A percentile compares a stretch with the other conserved stretches of the same genome.
Conservation (phyloP, 2,113 vertebrate species). For the Odontophorus gujanensis region DNA sequence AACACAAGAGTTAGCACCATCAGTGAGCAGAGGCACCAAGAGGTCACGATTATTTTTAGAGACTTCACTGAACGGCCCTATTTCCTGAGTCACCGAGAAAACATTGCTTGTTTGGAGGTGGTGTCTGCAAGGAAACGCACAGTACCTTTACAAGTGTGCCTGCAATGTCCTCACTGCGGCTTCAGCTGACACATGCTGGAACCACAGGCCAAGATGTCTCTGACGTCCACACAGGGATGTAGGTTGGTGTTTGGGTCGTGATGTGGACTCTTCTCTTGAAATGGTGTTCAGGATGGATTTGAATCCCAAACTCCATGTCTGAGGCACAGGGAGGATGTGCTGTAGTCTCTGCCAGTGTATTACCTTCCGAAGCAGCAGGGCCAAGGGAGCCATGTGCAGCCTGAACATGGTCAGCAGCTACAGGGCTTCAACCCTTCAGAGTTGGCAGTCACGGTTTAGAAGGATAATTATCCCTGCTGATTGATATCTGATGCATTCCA, state of each 20-base stretch:
- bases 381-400: neutral
- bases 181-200: neutral
- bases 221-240: neutral
- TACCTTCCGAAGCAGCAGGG: neutral
- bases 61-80: neutral
- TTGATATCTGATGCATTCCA: neutral
- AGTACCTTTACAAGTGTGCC: neutral
- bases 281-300: neutral
- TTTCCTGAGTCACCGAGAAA: constrained; percentile 29
- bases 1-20: neutral
- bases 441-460: neutral
- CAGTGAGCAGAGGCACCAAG: neutral
- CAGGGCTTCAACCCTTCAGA: neutral
- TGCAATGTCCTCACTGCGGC: neutral
- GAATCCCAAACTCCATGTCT: neutral
- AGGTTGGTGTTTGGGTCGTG: neutral
- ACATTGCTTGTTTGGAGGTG: neutral
- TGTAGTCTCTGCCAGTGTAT: neutral
- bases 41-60: constrained; percentile 43
- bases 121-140: neutral
- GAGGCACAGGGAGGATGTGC: neutral
- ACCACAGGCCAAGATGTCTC: neutral
- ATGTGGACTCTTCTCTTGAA: neutral
- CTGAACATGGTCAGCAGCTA: neutral
- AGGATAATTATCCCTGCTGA: neutral